Evolutionary conservation across 2,113 vertebrate species (phyloP).

Genomic region (Platysternon megacephalum): DNA sequence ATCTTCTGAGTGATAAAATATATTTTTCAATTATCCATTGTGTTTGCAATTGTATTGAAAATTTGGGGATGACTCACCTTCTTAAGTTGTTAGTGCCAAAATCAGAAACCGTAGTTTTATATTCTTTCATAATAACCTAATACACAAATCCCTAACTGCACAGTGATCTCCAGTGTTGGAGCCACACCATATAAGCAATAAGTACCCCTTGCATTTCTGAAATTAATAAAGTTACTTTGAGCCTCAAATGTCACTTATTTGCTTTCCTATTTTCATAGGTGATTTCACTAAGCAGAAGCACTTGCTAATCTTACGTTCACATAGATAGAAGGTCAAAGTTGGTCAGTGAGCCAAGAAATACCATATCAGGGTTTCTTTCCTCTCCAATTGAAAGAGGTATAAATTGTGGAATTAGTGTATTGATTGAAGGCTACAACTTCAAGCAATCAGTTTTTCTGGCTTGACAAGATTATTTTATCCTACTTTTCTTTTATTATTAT

Average conservation of each 20-base stretch:
- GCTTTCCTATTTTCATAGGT: constrained; percentile 91
- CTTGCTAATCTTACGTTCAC: constrained; percentile 93
- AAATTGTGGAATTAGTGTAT: constrained; percentile 99
- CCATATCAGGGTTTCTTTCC: constrained; percentile 98
- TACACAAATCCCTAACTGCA: background rate
- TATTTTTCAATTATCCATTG: background rate
- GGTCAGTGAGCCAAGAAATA: constrained; percentile 99
- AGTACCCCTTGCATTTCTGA: constrained; percentile 73
- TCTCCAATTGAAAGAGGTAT: constrained; percentile 92
- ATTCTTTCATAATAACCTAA: background rate
- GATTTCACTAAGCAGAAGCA: constrained; percentile 92
- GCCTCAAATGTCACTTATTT: constrained; percentile 87
- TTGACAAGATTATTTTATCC: constrained; percentile 99
- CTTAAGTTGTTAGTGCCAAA: background rate
- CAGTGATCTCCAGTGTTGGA: background rate
- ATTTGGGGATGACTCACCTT: background rate
- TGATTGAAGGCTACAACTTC: constrained; percentile 95
- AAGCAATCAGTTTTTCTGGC: constrained; percentile 98
- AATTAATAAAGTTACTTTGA: constrained; percentile 91
- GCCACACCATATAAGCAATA: constrained; percentile 41
- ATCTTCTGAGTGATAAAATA: background rate
- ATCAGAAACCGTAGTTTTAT: background rate
- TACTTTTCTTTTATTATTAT: constrained; percentile 99
- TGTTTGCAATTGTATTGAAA: background rate
- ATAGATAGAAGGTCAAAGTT: constrained; percentile 98